phyloP scores from a whole-genome alignment of 2,888 invertebrate genomes.

The Leptopilina syphax region DNA sequence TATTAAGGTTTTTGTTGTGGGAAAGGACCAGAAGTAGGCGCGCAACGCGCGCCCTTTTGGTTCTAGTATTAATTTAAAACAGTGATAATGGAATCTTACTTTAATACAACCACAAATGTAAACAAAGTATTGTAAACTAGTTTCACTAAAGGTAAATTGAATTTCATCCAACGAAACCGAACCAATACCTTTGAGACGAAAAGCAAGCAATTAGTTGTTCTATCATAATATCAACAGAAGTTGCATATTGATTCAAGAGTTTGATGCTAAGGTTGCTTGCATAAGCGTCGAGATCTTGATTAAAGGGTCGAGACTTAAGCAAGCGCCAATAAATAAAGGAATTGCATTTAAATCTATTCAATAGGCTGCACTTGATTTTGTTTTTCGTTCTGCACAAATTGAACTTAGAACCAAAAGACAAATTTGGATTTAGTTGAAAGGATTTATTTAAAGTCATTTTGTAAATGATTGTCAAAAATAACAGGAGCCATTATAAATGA shows the following conservation, averaged over 20 bases:
- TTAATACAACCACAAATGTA: not conserved
- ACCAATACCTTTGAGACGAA: not conserved
- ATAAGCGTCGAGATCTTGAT: constrained; percentile 15
- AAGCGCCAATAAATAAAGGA: not conserved
- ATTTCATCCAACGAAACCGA: not conserved
- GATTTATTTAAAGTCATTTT: too few relatives aligned
- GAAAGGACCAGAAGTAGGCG: too few relatives aligned
- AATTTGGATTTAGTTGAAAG: too few relatives aligned
- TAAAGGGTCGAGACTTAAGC: constrained; percentile 15
- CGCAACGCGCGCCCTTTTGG: too few relatives aligned
- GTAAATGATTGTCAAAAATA: too few relatives aligned
- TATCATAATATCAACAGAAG: constrained; percentile 48
- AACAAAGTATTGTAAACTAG: not conserved
- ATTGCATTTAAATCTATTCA: not conserved
- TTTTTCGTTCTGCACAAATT: not conserved
- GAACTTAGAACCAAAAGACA: not conserved
- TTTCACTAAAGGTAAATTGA: not conserved
- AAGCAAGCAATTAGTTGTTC: constrained; percentile 45
- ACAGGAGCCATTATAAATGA: too few relatives aligned
- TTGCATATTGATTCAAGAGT: constrained; percentile 54
- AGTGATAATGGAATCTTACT: not conserved
- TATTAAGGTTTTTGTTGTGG: too few relatives aligned
- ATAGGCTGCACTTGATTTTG: not conserved
- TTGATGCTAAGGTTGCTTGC: constrained; percentile 42
- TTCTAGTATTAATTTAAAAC: too few relatives aligned